A percentile compares a stretch with the other conserved stretches of the same genome.
Conservation (phyloP, 2,888 invertebrate genomes). For the Leucoptera coffeella region DNA sequence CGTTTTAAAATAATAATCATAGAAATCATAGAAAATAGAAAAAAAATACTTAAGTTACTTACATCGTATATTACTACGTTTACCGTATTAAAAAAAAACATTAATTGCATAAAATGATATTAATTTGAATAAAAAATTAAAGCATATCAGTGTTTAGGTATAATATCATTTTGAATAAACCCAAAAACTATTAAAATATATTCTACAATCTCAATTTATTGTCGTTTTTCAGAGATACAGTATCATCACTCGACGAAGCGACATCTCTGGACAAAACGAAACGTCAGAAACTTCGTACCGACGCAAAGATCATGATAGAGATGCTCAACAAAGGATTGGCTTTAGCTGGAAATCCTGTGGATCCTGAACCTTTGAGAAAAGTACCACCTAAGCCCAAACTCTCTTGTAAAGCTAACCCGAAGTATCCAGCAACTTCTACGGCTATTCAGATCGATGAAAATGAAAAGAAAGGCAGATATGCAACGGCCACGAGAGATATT, state of each 20-base stretch:
- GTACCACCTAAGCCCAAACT: slow-evolving; percentile 30
- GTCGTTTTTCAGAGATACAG: slow-evolving; percentile 44
- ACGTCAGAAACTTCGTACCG: slow-evolving; percentile 56
- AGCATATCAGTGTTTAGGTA: no score
- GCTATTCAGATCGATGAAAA: slow-evolving; percentile 59
- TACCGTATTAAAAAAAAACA: no score
- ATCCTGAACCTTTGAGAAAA: slow-evolving; percentile 25
- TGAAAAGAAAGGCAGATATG: slow-evolving; percentile 63
- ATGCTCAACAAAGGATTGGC: slow-evolving; percentile 58
- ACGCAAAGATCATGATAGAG: slow-evolving; percentile 65
- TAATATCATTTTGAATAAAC: no score
- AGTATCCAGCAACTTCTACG: slow-evolving; percentile 56
- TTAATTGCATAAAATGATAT: no score
- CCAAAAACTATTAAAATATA: no score
- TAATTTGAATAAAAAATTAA: no score
- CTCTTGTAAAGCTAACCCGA: slow-evolving; percentile 28
- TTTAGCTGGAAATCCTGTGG: slow-evolving; percentile 29
- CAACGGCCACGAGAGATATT: slow-evolving; percentile 62
- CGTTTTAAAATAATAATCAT: no score
- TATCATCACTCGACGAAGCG: slow-evolving; percentile 62
- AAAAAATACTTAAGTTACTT: no score
- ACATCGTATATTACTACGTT: no score
- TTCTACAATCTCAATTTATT: no score
- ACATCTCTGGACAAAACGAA: slow-evolving; percentile 54
- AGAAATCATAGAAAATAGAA: no score